Evolutionary conservation across 2,113 vertebrate species (phyloP).

Genomic region (Mormyrus lacerda): DNA sequence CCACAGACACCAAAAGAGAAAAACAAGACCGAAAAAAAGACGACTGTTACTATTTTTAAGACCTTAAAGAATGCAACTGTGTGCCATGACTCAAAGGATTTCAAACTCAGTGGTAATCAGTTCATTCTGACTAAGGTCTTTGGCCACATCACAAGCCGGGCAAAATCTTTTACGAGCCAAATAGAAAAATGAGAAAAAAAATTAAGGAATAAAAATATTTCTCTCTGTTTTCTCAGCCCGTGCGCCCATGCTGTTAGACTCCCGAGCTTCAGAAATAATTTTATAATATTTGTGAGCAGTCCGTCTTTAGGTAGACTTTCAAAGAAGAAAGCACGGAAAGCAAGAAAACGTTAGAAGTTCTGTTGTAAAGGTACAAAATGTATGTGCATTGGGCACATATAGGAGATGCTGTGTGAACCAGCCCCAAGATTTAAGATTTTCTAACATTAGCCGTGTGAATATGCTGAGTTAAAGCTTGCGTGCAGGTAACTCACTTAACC

Average conservation of each 20-base stretch:
- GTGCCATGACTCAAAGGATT: constrained; percentile 62
- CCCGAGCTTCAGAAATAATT: constrained; percentile 22
- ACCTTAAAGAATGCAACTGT: constrained; percentile 55
- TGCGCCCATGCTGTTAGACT: constrained; percentile 26
- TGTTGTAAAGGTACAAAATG: background rate
- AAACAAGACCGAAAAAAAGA: constrained; percentile 55
- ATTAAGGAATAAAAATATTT: constrained; percentile 48
- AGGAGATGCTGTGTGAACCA: background rate
- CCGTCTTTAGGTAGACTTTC: constrained; percentile 2
- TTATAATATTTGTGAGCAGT: constrained; percentile 28
- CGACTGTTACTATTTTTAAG: constrained; percentile 68
- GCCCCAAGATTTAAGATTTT: background rate
- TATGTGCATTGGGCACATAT: background rate
- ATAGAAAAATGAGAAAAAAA: constrained; percentile 35
- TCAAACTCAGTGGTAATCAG: constrained; percentile 63
- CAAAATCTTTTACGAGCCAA: constrained; percentile 52
- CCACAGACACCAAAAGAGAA: constrained; percentile 55
- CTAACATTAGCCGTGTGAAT: background rate
- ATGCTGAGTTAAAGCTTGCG: background rate
- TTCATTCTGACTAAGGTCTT: constrained; percentile 60
- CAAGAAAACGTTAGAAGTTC: background rate
- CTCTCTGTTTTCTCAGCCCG: constrained; percentile 33
- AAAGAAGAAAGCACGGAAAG: background rate
- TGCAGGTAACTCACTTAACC: background rate
- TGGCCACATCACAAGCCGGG: constrained; percentile 63